Conservation (phyloP, 2,888 invertebrate genomes). For the Mylabris sibirica region DNA sequence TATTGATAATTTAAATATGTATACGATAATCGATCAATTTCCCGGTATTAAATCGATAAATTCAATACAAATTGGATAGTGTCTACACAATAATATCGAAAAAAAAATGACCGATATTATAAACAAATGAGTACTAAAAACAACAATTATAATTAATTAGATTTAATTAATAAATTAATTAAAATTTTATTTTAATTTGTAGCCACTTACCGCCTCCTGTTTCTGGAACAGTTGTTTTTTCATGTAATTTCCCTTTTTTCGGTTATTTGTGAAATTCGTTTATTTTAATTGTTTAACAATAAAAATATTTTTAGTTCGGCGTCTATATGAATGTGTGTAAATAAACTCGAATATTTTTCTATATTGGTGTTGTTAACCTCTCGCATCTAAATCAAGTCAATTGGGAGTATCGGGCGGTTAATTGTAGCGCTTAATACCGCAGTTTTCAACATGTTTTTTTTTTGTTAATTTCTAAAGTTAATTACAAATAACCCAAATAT, state of each 20-base stretch:
- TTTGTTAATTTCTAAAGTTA: too few species aligned
- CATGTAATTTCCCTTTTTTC: too few species aligned
- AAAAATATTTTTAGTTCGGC: neutral
- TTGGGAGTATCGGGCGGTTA: neutral
- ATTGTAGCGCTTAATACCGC: neutral
- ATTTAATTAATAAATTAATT: neutral
- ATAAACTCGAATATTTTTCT: neutral
- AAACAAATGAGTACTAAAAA: neutral
- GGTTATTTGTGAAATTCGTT: too few species aligned
- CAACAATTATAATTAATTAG: neutral
- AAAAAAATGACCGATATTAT: neutral
- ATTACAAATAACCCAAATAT: too few species aligned
- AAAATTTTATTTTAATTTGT: too few species aligned
- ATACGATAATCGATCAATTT: too few species aligned
- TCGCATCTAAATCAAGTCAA: neutral
- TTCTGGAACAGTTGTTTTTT: too few species aligned
- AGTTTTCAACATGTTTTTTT: too few species aligned
- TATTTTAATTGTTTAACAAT: too few species aligned
- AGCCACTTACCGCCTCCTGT: too few species aligned
- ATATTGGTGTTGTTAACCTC: constrained; percentile 4
- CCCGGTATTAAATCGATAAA: too few species aligned
- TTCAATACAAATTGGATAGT: neutral
- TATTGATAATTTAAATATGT: neutral
- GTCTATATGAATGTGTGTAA: neutral
- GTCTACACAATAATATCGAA: neutral